Evolutionary conservation across 2,113 vertebrate genomes (phyloP), one percentile per base, ranked within the genome.

Genomic region (Pristiophorus japonicus): DNA sequence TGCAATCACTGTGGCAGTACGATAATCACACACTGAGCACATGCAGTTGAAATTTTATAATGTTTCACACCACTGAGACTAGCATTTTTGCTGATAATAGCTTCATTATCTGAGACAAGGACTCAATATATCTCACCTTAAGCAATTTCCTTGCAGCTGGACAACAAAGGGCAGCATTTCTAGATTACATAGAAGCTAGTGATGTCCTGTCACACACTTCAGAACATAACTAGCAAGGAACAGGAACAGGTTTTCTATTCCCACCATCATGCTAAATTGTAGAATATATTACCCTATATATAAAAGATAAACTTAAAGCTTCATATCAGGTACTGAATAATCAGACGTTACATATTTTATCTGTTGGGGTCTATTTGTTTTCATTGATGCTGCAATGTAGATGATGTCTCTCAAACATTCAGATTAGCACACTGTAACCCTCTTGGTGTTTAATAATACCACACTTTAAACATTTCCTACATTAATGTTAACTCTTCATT

Each of bases 401-500:
- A 66, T 65, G 16, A 67, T 65, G 24, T 66, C 22, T 42, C 51
- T 70, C 27, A 30, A 6, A 27, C 45, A 70, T 94, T 70, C 62
- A 62, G 66, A 24, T 94, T 94, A 51, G 24, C 73, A 45, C 24
- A 94, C 27, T 51, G 24, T 4, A 70, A 42, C 45, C 20, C 27
- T 45, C 65, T 94, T 73, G 11, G 38, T 38, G 42, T 94, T 94
- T 70, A 94, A 51, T 51, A 66, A 67, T 67, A 27, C 30, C 30
- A 91, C 1, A 27, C 18, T 34, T 51, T 34, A 90, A 59, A 34
- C 87, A 90, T 62, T 55, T 34, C 30, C 12, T 51, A 59, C 51
- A 90, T 90, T 81, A 90, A 88, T 55, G 55, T 90, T 27, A 94
- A 94, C 45, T 94, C 22, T 51, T 70, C 38, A 67, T 47, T 67